A percentile compares a stretch with the other conserved stretches of the same genome.
Conservation (phyloP, 2,888 invertebrate genomes). For the Ophion obscuratus region DNA sequence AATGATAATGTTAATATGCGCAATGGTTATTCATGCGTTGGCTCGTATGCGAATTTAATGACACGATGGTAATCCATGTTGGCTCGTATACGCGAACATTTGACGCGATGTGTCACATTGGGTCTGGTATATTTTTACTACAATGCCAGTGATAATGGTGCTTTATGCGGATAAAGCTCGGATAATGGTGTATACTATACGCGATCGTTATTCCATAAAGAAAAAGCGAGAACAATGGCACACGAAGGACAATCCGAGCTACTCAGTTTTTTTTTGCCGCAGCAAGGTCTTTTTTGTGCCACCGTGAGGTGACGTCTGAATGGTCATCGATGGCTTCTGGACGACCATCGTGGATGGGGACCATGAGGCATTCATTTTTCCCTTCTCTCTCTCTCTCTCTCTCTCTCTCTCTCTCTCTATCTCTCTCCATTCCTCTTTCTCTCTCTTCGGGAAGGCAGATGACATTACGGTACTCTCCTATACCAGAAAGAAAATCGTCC, state of each 20-base stretch:
- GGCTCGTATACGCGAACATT: neutral
- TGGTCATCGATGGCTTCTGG: constrained; percentile 64
- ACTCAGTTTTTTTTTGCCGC: constrained; percentile 32
- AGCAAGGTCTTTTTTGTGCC: constrained; percentile 42
- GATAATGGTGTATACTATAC: constrained; percentile 2
- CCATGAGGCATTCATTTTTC: constrained; percentile 40
- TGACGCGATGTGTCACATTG: neutral
- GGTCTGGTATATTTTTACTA: neutral
- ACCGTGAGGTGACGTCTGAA: constrained; percentile 58
- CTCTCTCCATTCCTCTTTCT: neutral
- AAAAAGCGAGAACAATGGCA: constrained; percentile 40
- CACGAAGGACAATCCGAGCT: constrained; percentile 36
- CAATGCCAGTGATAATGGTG: neutral
- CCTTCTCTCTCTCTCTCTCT: constrained; percentile 12
- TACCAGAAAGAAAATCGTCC: constrained; percentile 57
- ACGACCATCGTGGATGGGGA: constrained; percentile 49
- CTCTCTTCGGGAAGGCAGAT: constrained; percentile 15
- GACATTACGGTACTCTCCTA: constrained; percentile 44
- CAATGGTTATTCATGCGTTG: neutral
- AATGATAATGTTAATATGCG: too few relatives aligned
- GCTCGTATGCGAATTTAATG: neutral
- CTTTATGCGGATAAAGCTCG: neutral
- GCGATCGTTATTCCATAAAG: constrained; percentile 17
- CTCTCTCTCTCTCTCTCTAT: constrained; percentile 17
- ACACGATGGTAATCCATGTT: neutral